A percentile compares a stretch with the other conserved stretches of the same genome.
phyloP scores from a whole-genome alignment of 2,888 invertebrate species.

The Boloria euphrosyne region DNA sequence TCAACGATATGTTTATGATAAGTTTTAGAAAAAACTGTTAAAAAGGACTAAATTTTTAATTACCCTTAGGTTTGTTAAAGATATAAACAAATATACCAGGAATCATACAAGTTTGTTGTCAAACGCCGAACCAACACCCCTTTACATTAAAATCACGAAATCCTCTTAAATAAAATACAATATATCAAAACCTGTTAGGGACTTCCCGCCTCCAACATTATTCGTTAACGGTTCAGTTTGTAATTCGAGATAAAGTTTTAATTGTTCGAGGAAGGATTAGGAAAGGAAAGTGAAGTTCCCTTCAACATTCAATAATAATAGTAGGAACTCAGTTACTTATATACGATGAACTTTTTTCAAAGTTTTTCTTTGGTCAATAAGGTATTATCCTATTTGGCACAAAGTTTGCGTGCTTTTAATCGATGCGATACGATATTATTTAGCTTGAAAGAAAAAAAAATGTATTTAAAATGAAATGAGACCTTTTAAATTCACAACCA shows the following conservation, averaged over 20 bases:
- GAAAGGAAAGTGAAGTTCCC: conserved; percentile 14
- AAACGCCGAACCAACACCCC: not conserved
- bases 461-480: no score
- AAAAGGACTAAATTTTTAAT: no score
- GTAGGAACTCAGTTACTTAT: conserved; percentile 3
- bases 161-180: not conserved
- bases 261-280: conserved; percentile 22
- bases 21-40: no score
- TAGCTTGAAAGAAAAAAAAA: no score
- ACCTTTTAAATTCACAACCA: no score
- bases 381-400: no score
- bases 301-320: conserved; percentile 18
- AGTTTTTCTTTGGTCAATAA: no score
- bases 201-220: conserved; percentile 9
- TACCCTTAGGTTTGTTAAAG: no score
- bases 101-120: not conserved
- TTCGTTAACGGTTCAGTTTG: conserved; percentile 16
- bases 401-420: no score
- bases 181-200: conserved; percentile 2
- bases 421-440: no score
- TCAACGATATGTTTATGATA: no score
- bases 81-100: no score
- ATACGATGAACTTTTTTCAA: not conserved
- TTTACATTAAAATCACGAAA: not conserved
- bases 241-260: conserved; percentile 26